Percentiles rank a stretch among this genome's conserved stretches.
These are phyloP conservation scores for Tetanocera ferruginea DNA, from an alignment of 2,888 invertebrate species.

Conservation along the genomic window DNA sequence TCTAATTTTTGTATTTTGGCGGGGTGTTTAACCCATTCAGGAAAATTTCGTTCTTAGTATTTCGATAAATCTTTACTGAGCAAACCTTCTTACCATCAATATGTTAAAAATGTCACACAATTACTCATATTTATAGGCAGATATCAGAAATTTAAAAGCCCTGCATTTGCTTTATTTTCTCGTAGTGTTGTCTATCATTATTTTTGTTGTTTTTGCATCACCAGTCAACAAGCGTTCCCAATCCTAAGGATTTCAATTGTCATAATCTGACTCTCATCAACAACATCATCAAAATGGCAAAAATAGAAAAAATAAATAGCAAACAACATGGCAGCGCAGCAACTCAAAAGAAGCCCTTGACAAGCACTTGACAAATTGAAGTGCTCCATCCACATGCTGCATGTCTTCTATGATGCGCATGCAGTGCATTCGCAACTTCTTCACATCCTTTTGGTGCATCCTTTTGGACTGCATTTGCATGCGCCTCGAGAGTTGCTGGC, in stretches of 20 bases:
- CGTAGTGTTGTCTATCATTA: background rate
- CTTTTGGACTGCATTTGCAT: background rate
- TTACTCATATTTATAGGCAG: no score
- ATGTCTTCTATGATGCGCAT: background rate
- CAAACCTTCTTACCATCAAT: no score
- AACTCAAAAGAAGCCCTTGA: constrained; percentile 40
- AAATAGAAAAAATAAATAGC: background rate
- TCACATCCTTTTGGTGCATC: background rate
- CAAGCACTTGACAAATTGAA: constrained; percentile 46
- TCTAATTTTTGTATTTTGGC: no score
- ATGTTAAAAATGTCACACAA: no score
- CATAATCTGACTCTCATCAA: constrained; percentile 34
- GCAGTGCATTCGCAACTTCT: constrained; percentile 1
- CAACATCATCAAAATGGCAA: constrained; percentile 33
- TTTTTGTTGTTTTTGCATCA: background rate
- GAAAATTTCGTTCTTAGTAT: no score
- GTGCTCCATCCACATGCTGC: constrained; percentile 41
- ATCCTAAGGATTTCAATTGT: constrained; percentile 21
- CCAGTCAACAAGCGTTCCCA: background rate
- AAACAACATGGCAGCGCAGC: constrained; percentile 22
- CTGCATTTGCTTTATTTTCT: no score
- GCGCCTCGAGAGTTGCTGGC: background rate
- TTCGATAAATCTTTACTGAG: no score
- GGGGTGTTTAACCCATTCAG: no score
- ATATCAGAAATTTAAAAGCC: no score